A percentile compares a stretch with the other conserved stretches of the same genome.
phyloP scores from a whole-genome alignment of 92 coral and sea anemone species.

The Montipora capitata region DNA sequence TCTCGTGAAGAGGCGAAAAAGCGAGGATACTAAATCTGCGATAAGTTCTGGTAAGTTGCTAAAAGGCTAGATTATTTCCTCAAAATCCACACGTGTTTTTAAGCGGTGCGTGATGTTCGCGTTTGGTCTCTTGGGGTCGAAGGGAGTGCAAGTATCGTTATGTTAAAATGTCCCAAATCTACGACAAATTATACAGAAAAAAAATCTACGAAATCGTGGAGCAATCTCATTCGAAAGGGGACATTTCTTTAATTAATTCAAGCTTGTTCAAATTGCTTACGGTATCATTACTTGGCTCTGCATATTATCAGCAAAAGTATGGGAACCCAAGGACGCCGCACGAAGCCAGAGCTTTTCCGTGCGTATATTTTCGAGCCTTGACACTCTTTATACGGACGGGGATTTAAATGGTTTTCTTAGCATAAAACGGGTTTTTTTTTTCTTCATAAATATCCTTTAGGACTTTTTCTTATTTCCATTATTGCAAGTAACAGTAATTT shows the following conservation, averaged over 20 bases:
- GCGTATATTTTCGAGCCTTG: not conserved
- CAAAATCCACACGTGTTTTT: slow-evolving; percentile 45
- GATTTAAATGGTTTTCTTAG: slow-evolving; percentile 2
- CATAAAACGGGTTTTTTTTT: slow-evolving; percentile 9
- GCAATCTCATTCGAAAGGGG: slow-evolving; percentile 14
- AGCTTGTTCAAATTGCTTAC: slow-evolving; percentile 59
- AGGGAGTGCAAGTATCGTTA: not conserved
- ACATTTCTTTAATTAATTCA: slow-evolving; percentile 63
- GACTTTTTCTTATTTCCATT: slow-evolving; percentile 60
- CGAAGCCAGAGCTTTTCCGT: not conserved
- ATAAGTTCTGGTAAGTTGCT: slow-evolving; percentile 61
- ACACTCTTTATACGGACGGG: not conserved
- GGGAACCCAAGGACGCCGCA: not conserved
- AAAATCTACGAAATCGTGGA: slow-evolving; percentile 8
- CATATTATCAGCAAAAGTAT: slow-evolving; percentile 25
- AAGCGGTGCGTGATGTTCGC: slow-evolving; percentile 17
- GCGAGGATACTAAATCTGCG: slow-evolving; percentile 40
- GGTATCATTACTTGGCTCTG: slow-evolving; percentile 34
- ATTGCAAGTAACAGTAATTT: slow-evolving; percentile 75
- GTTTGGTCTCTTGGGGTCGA: slow-evolving; percentile 22
- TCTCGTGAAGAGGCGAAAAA: slow-evolving; percentile 82
- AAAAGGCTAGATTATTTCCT: slow-evolving; percentile 28
- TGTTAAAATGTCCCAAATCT: slow-evolving; percentile 33
- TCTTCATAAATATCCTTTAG: slow-evolving; percentile 31
- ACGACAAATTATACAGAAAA: not conserved